Conservation (phyloP, 1,140 invertebrate genomes). For the Chrysoperla carnea region DNA sequence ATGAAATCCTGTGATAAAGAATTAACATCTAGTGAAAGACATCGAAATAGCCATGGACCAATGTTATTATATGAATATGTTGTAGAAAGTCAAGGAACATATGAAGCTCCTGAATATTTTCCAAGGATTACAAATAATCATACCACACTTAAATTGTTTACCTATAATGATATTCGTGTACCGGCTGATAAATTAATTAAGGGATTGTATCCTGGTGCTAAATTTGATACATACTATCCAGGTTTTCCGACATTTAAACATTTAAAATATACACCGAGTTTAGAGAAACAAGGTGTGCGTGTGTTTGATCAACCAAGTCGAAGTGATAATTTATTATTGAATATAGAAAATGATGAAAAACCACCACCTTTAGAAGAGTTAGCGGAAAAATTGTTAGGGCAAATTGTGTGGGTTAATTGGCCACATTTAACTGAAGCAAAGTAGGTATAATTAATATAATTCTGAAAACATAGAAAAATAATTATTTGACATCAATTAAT, state of each 20-base stretch:
- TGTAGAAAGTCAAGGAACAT: conserved; percentile 30
- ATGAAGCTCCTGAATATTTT: conserved; percentile 43
- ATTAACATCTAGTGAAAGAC: conserved; percentile 52
- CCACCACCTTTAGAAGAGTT: conserved; percentile 24
- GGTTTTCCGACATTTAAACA: conserved; percentile 85
- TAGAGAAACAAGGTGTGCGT: conserved; percentile 50
- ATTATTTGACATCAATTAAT: too few relatives aligned
- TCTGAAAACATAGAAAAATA: too few relatives aligned
- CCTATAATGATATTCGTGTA: conserved; percentile 38
- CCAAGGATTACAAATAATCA: conserved; percentile 37
- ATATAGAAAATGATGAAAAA: conserved; percentile 26
- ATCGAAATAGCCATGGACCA: conserved; percentile 68
- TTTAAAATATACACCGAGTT: conserved; percentile 51
- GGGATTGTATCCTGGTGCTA: conserved; percentile 52
- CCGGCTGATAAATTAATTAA: conserved; percentile 41
- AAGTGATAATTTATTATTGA: conserved; percentile 68
- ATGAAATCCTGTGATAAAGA: conserved; percentile 51
- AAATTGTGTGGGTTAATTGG: conserved; percentile 67
- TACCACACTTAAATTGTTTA: conserved; percentile 30
- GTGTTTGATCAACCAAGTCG: conserved; percentile 74
- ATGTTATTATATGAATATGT: conserved; percentile 65
- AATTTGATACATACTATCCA: conserved; percentile 54
- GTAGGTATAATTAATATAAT: conserved; percentile 24
- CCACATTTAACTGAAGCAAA: conserved; percentile 68
- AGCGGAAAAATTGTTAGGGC: conserved; percentile 45